Conservation (phyloP, 2,113 vertebrate genomes). For the Pipa parva region DNA sequence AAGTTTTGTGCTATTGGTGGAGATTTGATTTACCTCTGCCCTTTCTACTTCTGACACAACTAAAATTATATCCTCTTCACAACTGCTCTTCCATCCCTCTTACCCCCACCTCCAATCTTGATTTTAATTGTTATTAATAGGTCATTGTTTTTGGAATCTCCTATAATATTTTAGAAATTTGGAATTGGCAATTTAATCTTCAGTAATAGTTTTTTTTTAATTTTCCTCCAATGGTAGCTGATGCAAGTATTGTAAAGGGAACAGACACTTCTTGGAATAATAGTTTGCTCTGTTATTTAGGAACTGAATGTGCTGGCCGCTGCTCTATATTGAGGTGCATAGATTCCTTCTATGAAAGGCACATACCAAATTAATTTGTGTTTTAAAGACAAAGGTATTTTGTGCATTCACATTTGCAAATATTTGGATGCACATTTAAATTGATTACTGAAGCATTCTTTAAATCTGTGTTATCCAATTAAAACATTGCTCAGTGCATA, state of each 20-base stretch:
- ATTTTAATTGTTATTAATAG: slow-evolving; percentile 62
- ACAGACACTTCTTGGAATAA: slow-evolving; percentile 37
- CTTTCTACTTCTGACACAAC: slow-evolving; percentile 57
- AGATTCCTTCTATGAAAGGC: neutral
- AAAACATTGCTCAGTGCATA: too few species aligned
- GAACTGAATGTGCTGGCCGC: neutral
- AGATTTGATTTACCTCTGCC: slow-evolving; percentile 61
- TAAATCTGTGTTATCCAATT: too few species aligned
- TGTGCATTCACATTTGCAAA: too few species aligned
- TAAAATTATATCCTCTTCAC: slow-evolving; percentile 53
- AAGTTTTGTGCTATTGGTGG: slow-evolving; percentile 62
- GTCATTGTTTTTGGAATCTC: slow-evolving; percentile 46
- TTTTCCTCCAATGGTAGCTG: neutral
- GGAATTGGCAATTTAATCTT: slow-evolving; percentile 20
- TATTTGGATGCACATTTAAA: too few species aligned
- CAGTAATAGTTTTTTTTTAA: neutral
- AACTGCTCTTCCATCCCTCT: slow-evolving; percentile 45
- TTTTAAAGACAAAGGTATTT: neutral
- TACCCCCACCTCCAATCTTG: slow-evolving; percentile 8
- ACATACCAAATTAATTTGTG: neutral
- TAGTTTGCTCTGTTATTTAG: slow-evolving; percentile 12
- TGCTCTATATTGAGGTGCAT: too few species aligned
- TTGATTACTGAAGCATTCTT: too few species aligned
- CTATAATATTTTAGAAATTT: slow-evolving; percentile 39
- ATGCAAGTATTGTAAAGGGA: slow-evolving; percentile 5